phyloP scores from a whole-genome alignment of 2,113 vertebrate species.

The Myiozetetes cayanensis region DNA sequence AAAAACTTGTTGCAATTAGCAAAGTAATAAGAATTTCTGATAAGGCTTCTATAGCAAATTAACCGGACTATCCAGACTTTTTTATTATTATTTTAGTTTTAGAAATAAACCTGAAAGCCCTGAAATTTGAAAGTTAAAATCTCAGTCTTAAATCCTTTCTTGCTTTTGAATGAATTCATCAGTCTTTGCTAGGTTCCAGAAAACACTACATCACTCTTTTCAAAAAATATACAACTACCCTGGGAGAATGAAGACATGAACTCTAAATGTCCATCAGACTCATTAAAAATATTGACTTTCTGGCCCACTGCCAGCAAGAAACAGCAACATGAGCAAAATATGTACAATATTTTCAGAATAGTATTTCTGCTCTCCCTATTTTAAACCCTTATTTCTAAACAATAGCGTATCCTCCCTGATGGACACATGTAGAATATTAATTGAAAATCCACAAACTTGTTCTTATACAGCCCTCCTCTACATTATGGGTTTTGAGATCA shows the following conservation, averaged over 20 bases:
- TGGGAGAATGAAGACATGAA: background rate
- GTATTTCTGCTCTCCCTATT: background rate
- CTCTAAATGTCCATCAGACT: background rate
- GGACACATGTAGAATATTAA: background rate
- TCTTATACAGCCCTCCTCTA: background rate
- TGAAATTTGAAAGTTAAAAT: background rate
- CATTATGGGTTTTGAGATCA: background rate
- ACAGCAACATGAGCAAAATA: background rate
- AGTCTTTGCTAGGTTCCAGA: background rate
- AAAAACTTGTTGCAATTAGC: background rate
- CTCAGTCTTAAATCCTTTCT: background rate
- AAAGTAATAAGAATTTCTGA: background rate
- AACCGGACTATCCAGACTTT: background rate
- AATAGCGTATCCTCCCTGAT: background rate
- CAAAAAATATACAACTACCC: background rate
- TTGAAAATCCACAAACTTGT: background rate
- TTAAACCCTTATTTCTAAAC: background rate
- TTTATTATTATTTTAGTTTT: background rate
- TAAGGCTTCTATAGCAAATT: background rate
- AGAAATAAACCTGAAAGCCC: background rate
- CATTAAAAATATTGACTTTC: constrained; percentile 5
- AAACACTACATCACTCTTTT: background rate
- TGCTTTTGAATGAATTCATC: background rate
- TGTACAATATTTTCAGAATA: background rate
- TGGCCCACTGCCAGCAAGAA: background rate